Base-by-base conservation (phyloP, 2,888 invertebrate species). In the Deilephila elpenor region DNA sequence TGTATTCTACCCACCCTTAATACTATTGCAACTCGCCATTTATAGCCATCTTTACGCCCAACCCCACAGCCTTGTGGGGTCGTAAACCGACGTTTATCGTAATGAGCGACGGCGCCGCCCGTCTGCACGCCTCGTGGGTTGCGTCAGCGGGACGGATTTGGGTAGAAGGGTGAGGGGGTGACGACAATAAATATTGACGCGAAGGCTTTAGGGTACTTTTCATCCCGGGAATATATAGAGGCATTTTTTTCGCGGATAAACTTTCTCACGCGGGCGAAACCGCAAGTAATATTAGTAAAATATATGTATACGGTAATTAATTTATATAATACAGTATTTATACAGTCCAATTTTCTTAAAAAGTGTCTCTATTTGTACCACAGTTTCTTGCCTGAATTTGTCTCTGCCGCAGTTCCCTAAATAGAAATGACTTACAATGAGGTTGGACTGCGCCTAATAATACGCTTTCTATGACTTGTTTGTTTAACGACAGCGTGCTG, bases 351-450 rank as follows among this genome's bases (percentile, higher is more conserved):
- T 1, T 25, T 25, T 25, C 25, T 0, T 25, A 25, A 25, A 25
- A 25, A 25, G n/a, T n/a, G n/a, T n/a, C 1, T 25, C 25, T 25
- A 53, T 53, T 19, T 19, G 19, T 53, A 53, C 19, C 53, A 19
- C 53, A 19, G 5, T 5, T 51, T 44, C 14, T 25, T 19, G 1
- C 20, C 25, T 25, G 25, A 44, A 17, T 51, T 7, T 17, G 67
- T 25, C 67, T 17, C 67, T 67, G 67, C 5, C 25, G 6, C 11
- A 17, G 17, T 6, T 20, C 67, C 67, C 67, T 25, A 67, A 67
- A 67, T 67, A 67, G 67, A 67, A 67, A 67, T 67, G 67, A 67
- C 67, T 11, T 44, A 20, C 44, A 25, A 25, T 67, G 14, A 17
- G 17, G 14, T 51, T 17, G 25, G 25, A 11, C 60, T 29, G 6